These are phyloP conservation scores for Gallinago media DNA, from an alignment of 2,113 vertebrate genomes.

Conservation along the genomic window DNA sequence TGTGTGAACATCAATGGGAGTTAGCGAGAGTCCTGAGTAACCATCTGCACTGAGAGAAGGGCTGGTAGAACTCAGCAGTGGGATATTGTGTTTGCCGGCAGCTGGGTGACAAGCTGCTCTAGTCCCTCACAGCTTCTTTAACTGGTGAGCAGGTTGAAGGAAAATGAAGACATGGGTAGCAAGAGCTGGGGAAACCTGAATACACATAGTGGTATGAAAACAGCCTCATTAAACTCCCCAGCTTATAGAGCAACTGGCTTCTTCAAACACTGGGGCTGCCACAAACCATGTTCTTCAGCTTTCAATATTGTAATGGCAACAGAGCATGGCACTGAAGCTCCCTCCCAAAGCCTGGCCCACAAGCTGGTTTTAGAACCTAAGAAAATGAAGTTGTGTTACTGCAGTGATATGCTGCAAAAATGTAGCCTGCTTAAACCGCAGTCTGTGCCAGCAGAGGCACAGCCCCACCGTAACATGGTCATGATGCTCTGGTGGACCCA, in stretches of 20 bases:
- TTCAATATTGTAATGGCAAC: background rate
- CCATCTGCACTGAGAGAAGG: background rate
- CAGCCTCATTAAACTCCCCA: background rate
- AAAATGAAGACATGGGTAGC: background rate
- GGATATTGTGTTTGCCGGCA: background rate
- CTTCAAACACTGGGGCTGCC: background rate
- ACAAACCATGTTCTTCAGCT: background rate
- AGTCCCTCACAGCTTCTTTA: background rate
- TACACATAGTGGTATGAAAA: background rate
- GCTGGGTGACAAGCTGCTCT: background rate
- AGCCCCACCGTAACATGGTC: fast-evolving
- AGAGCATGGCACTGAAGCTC: background rate
- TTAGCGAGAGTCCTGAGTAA: background rate
- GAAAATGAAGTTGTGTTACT: background rate
- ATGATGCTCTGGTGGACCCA: background rate
- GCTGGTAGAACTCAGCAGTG: background rate
- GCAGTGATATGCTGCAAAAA: background rate
- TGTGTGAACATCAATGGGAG: background rate
- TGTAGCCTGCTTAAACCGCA: background rate
- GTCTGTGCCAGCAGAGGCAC: background rate
- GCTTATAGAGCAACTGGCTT: background rate
- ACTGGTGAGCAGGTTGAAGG: background rate
- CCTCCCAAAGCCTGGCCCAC: background rate
- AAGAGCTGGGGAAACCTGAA: background rate
- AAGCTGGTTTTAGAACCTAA: background rate